Evolutionary conservation across 2,113 vertebrate species (phyloP), one percentile per base, ranked within the genome.

Genomic region (Lipotes vexillifer): DNA sequence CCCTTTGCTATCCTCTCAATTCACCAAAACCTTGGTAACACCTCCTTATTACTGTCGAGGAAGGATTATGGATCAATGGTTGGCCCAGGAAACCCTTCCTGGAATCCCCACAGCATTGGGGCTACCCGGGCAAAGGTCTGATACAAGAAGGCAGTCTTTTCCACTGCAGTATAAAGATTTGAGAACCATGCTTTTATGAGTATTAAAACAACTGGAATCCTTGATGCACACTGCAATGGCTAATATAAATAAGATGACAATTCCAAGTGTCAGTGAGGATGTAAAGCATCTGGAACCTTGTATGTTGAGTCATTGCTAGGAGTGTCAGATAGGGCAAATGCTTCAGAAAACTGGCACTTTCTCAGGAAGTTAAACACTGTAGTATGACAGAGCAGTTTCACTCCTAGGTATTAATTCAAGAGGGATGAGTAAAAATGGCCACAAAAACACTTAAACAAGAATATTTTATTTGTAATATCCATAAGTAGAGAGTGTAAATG

Each of bases 251-350:
- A n/a, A 33, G 4, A 57, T 21, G 36, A 57, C 4, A 68, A 23
- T 15, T 36, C 9, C 17, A 74, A 75, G 31, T 61, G 7, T 81
- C n/a, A 12, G 1, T 29, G 0, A 82, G 9, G 7, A 11, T 25
- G 14, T 3, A 63, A 33, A 72, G 11, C 25, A 21, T 9, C 25
- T 44, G 7, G 12, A 41, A 80, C 20, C 5, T 20, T 1, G 0
- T 2, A n/a, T 6, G 5, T 0, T 77, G 38, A 72, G 31, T 41
- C 25, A n/a, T 33, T 8, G 0, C 41, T 63, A 0, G 55, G 31
- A 49, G 13, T 68, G 0, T 8, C 46, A 84, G n/a, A n/a, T 6
- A 36, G 25, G 33, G 17, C 6, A 59, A 52, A 18, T 25, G 9
- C n/a, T 92, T 90, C 21, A 23, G 8, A 29, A 72, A 80, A 86